Percentiles rank a stretch among this genome's conserved stretches.
These are phyloP conservation scores for Dicrostonyx torquatus DNA, from an alignment of 2,797 vertebrate genomes.

Conservation along the genomic window DNA sequence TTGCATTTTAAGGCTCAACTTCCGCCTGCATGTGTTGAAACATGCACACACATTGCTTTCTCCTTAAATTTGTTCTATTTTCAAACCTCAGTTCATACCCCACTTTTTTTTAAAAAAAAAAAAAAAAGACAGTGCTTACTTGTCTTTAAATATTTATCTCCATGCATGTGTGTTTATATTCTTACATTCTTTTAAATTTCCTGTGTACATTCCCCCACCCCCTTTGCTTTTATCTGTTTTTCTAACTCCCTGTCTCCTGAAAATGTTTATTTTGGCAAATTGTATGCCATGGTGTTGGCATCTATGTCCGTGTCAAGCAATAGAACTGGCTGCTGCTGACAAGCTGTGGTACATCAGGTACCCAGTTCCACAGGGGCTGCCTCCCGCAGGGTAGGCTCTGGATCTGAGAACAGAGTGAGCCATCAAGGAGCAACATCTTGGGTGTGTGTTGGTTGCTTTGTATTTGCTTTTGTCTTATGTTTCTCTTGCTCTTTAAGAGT, in stretches of 20 bases:
- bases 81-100: neutral
- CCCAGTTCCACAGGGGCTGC: neutral
- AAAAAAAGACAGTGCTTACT: neutral
- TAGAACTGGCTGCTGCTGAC: slow-evolving; percentile 19
- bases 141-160: slow-evolving; percentile 38
- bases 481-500: slow-evolving; percentile 33
- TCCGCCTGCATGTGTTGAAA: neutral
- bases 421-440: neutral
- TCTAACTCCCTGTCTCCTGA: slow-evolving; percentile 23
- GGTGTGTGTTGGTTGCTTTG: neutral
- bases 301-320: neutral
- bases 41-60: neutral
- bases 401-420: neutral
- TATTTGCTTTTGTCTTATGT: slow-evolving; percentile 35
- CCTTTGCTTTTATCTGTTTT: slow-evolving; percentile 44
- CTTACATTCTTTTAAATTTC: slow-evolving; percentile 52
- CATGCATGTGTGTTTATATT: neutral
- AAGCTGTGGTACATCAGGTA: neutral
- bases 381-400: neutral
- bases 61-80: slow-evolving; percentile 29
- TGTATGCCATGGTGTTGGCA: slow-evolving; percentile 16
- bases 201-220: neutral
- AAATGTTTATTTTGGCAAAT: slow-evolving; percentile 69
- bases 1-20: slow-evolving; percentile 22
- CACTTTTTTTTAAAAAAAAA: too few relatives aligned